Evolutionary conservation across 2,888 invertebrate species (phyloP), one percentile per base, ranked within the genome.

Genomic region (Chydorus sphaericus): DNA sequence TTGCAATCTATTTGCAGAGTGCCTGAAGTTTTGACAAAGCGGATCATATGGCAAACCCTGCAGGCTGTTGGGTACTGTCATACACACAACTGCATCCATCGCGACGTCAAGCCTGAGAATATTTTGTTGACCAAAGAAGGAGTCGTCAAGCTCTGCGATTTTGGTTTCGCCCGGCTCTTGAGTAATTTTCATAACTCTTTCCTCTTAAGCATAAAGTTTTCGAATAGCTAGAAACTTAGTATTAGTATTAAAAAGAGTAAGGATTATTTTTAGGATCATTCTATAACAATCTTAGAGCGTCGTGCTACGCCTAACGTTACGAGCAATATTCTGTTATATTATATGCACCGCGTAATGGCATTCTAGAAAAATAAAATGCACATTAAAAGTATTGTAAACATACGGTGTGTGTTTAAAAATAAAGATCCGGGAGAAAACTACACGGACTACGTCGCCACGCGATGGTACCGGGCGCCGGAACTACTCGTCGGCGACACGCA

Each of bases 101-200:
- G 96, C 48, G 96, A 98, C 69, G 93, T 98, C 39, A 98, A 98
- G 70, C 98, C 98, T 1, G 98, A 98, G 75, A 98, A 98, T 71
- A 97, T 98, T 59, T 76, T 98, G 54, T 79, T 98, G 57, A 96
- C 93, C 14, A 79, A 82, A 56, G 85, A 85, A 59, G 94, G 94
- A 1, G 85, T 93, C 55, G 92, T 98, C 59, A 98, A 98, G 71
- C 75, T 98, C 3, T 98, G 92, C 69, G 97, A 98, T 73, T 98
- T 98, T 71, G 98, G 98, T 53, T 98, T 98, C 71, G 98, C 98
- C 0, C 78, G 98, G 65, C 86, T 94, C 79, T 78, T 98, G 66
- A 76, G 77, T 77, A 64, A 68, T 73, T 61, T 48, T n/a, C n/a
- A n/a, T n/a, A n/a, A n/a, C n/a, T n/a, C n/a, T n/a, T n/a, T n/a